Evolutionary conservation across 2,113 vertebrate genomes (phyloP).

Genomic region (Vimba vimba): DNA sequence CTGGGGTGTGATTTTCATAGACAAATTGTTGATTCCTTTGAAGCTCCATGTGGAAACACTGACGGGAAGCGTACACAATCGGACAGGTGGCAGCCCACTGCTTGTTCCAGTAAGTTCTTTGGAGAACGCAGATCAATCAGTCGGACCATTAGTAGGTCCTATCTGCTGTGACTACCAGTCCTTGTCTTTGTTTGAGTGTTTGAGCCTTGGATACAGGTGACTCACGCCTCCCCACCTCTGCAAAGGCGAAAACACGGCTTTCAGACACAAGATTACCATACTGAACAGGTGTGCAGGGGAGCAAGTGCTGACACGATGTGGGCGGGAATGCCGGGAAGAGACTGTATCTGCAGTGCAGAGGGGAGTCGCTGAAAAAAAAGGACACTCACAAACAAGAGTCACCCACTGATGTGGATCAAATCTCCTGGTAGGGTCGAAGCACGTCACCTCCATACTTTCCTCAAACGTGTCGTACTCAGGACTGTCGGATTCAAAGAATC

Average conservation of each 20-base stretch:
- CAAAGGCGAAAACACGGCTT: slow-evolving; percentile 47
- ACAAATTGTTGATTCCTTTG: slow-evolving; percentile 22
- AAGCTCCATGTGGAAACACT: slow-evolving; percentile 30
- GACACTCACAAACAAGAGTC: slow-evolving; percentile 5
- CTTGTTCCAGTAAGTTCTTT: slow-evolving; percentile 42
- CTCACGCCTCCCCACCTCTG: slow-evolving; percentile 50
- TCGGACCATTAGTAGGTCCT: slow-evolving; percentile 36
- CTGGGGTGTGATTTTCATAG: slow-evolving; percentile 36
- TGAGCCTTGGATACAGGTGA: slow-evolving; percentile 54
- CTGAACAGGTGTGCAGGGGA: slow-evolving; percentile 57
- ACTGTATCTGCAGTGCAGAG: slow-evolving; percentile 42
- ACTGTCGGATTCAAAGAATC: slow-evolving; percentile 45
- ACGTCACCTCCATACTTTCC: not conserved
- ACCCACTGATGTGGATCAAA: slow-evolving; percentile 6
- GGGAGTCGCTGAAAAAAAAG: slow-evolving; percentile 35
- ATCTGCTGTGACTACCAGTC: slow-evolving; percentile 48
- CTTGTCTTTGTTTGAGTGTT: slow-evolving; percentile 48
- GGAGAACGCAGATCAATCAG: slow-evolving; percentile 39
- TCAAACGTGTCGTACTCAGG: not conserved
- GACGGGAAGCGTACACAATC: slow-evolving; percentile 19
- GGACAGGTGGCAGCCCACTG: slow-evolving; percentile 47
- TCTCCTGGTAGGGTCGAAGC: not conserved
- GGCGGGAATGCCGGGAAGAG: slow-evolving; percentile 33
- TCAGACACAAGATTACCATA: slow-evolving; percentile 56
- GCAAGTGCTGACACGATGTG: slow-evolving; percentile 53